Conservation (phyloP, 2,888 invertebrate species). For the Amorpha juglandis region DNA sequence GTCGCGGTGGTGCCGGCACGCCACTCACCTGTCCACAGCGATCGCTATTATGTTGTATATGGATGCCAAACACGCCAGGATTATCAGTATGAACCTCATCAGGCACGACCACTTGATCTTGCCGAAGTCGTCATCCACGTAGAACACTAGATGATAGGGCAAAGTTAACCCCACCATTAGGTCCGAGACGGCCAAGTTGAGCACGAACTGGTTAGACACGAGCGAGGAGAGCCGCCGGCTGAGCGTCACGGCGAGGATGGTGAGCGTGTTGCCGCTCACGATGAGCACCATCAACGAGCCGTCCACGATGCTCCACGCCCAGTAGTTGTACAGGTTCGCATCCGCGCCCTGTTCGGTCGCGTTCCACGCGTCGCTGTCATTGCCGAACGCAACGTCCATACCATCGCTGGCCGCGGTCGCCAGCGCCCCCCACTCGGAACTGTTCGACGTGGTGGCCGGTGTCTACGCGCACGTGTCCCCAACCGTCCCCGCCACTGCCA, state of each 20-base stretch:
- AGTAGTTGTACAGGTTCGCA: conserved; percentile 72
- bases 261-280: conserved; percentile 89
- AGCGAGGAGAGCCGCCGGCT: conserved; percentile 88
- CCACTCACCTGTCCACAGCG: conserved; percentile 87
- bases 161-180: conserved; percentile 90
- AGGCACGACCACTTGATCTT: conserved; percentile 86
- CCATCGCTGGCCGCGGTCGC: conserved; percentile 80
- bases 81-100: conserved; percentile 89
- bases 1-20: background rate
- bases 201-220: conserved; percentile 90
- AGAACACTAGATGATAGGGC: conserved; percentile 91
- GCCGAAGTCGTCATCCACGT: conserved; percentile 86
- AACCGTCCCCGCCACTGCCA: conserved; percentile 65
- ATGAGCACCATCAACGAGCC: conserved; percentile 87
- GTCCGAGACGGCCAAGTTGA: conserved; percentile 91
- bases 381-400: conserved; percentile 77
- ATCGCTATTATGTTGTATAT: conserved; percentile 91
- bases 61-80: conserved; percentile 90
- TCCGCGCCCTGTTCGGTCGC: conserved; percentile 58
- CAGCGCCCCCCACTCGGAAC: conserved; percentile 74
- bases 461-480: conserved; percentile 66
- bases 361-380: conserved; percentile 71
- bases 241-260: conserved; percentile 89
- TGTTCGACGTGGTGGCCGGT: conserved; percentile 76
- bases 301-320: conserved; percentile 88